Evolutionary conservation across 1,140 invertebrate genomes (phyloP), one percentile per base, ranked within the genome.

Genomic region (Aphelinus atriplicis): DNA sequence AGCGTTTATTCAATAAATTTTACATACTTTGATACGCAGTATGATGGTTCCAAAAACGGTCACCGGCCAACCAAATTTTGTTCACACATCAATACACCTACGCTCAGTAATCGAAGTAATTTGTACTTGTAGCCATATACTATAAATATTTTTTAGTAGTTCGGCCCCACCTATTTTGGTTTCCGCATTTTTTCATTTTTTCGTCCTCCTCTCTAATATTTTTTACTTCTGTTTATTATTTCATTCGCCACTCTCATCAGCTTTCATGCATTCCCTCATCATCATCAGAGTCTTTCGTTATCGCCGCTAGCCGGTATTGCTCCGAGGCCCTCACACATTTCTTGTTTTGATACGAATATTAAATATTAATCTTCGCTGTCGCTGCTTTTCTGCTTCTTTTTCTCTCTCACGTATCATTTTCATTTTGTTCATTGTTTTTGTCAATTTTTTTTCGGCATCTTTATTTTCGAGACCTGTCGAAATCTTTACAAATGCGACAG

Each of bases 71-170:
- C 86, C 87, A 86, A 87, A 88, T 88, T 88, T 88, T 87, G 86
- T 87, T 86, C 86, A 88, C 86, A 87, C 87, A 88, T 88, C 86
- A 87, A 88, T 88, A 88, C 85, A 87, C 83, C 86, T 88, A 88
- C 86, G 85, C 83, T 88, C 86, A 86, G 85, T 88, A 88, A 85
- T 88, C 85, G 87, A 88, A 88, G 86, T 88, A 88, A 88, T 88
- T 88, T 88, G 86, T 88, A 88, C 87, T 88, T 88, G 87, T 88
- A 88, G 86, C 87, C 87, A 88, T 88, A 88, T 87, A 88, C 86
- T 87, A 86, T 88, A 88, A 88, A 87, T 88, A 87, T 87, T 87
- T 80, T 76, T 84, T 84, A 86, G 81, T 86, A 86, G 84, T 86
- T 85, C 85, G 84, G 84, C 84, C 86, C 83, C 83, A 81, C 82